A percentile compares a stretch with the other conserved stretches of the same genome.
phyloP scores from a whole-genome alignment of 2,113 vertebrate species.

The Potamarius usumacintae region DNA sequence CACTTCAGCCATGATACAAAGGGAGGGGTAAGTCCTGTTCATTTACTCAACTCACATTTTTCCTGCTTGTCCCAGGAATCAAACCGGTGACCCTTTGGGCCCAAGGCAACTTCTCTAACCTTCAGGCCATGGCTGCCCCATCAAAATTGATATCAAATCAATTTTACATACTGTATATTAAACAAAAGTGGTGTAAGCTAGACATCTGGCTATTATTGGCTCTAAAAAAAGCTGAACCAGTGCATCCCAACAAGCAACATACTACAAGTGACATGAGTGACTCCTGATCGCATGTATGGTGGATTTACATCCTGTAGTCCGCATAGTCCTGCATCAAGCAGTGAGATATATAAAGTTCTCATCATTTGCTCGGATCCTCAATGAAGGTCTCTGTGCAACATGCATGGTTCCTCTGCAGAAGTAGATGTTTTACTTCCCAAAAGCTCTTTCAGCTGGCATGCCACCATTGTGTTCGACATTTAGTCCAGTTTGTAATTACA shows the following conservation, averaged over 20 bases:
- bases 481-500: too few relatives aligned
- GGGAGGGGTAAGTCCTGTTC: too few relatives aligned
- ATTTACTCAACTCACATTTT: too few relatives aligned
- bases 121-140: too few relatives aligned
- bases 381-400: background rate
- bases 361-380: background rate
- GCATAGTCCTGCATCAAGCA: background rate
- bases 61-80: too few relatives aligned
- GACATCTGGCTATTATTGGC: background rate
- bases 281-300: background rate
- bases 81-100: too few relatives aligned
- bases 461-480: background rate
- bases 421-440: background rate
- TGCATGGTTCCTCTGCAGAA: background rate
- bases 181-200: background rate
- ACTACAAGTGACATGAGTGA: background rate
- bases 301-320: background rate
- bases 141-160: too few relatives aligned
- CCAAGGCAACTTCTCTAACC: too few relatives aligned
- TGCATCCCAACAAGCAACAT: background rate
- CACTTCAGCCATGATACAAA: too few relatives aligned
- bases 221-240: background rate
- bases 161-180: background rate
- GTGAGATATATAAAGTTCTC: background rate
- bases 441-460: background rate